Evolutionary conservation across 2,113 vertebrate genomes (phyloP).

Genomic region (Protobothrops flavoviridis): DNA sequence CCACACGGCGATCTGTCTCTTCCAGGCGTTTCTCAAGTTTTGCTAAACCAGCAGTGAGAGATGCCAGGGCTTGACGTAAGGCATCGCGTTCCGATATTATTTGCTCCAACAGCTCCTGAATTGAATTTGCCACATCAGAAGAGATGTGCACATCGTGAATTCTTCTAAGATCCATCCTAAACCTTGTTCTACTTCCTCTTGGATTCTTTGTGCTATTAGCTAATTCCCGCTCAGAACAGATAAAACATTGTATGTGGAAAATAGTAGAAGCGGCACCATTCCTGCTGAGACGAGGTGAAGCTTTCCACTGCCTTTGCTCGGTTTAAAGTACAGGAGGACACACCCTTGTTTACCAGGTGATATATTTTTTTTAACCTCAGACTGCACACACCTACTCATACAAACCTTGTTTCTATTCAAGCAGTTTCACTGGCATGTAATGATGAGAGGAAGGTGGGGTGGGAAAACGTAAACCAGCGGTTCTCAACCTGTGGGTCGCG

Average conservation of each 20-base stretch:
- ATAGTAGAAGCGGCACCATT: background rate
- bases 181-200: no score
- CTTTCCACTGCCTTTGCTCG: background rate
- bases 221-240: background rate
- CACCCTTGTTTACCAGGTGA: constrained; percentile 21
- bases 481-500: no score
- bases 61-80: background rate
- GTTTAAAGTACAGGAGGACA: background rate
- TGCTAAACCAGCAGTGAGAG: background rate
- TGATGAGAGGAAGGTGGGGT: background rate
- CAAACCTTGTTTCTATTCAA: background rate
- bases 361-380: background rate
- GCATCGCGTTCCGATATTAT: background rate
- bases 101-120: background rate
- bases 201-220: background rate
- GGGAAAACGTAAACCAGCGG: background rate
- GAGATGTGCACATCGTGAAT: background rate
- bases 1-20: background rate
- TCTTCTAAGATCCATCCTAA: background rate
- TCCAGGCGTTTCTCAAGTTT: background rate
- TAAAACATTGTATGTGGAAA: background rate
- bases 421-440: background rate
- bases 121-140: background rate
- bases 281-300: background rate
- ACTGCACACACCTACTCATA: background rate